These are phyloP conservation scores for Spilogale gracilis DNA, from an alignment of 2,113 vertebrate genomes.

Conservation along the genomic window DNA sequence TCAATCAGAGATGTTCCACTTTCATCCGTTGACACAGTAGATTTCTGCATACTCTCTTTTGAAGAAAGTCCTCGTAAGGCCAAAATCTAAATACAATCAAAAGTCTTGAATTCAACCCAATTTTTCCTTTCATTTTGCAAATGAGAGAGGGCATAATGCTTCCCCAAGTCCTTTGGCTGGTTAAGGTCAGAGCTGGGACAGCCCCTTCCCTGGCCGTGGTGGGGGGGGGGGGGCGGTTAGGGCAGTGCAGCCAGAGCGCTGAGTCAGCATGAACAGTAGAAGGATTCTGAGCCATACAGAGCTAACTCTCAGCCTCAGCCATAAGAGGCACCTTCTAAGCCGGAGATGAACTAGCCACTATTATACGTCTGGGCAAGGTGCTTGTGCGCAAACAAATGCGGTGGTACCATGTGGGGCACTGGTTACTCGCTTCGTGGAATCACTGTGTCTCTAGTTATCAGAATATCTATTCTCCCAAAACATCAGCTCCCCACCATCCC, in stretches of 20 bases:
- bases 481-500: not conserved
- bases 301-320: not conserved
- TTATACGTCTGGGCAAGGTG: not conserved
- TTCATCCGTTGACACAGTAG: not conserved
- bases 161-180: not conserved
- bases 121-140: not conserved
- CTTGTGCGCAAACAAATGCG: not conserved
- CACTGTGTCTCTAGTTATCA: not conserved
- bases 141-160: not conserved
- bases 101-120: not conserved
- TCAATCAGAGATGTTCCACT: not conserved
- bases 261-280: not conserved
- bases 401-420: not conserved
- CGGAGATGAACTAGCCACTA: not conserved
- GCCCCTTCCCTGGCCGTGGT: too few relatives aligned
- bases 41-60: not conserved
- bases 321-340: not conserved
- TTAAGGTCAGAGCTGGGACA: not conserved
- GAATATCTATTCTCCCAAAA: not conserved
- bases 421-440: not conserved
- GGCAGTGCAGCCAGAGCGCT: not conserved
- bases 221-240: too few relatives aligned
- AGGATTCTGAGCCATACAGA: accelerated
- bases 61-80: not conserved
- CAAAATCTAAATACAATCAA: not conserved